These are phyloP conservation scores for Cactoblastis cactorum DNA, from an alignment of 2,888 invertebrate species.

Conservation along the genomic window DNA sequence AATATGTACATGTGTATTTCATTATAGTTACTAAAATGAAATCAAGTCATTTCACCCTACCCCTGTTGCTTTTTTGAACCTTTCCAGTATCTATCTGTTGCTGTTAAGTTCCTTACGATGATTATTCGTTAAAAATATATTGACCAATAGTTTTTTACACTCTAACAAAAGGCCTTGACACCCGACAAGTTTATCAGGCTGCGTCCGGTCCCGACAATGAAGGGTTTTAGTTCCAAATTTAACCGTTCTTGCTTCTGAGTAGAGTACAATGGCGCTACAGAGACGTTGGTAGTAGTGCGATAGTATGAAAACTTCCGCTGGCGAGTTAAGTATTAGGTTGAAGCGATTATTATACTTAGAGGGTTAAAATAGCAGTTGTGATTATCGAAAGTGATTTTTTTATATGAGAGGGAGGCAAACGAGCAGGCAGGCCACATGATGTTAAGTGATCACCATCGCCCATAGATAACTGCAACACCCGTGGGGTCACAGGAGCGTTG, in stretches of 20 bases:
- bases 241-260: neutral
- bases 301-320: neutral
- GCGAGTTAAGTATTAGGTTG: neutral
- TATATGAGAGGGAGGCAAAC: neutral
- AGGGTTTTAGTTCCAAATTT: slow-evolving; percentile 1
- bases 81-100: too few species aligned
- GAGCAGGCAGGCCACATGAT: too few species aligned
- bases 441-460: too few species aligned
- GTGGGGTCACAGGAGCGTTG: too few species aligned
- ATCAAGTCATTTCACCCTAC: too few species aligned
- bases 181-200: neutral
- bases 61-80: too few species aligned
- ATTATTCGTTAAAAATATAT: neutral
- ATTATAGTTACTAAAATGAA: too few species aligned
- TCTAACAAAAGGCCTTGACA: slow-evolving; percentile 1
- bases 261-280: neutral
- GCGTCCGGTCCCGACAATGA: slow-evolving; percentile 4
- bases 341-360: neutral
- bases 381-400: too few species aligned
- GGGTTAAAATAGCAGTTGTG: too few species aligned
- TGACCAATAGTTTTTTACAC: neutral
- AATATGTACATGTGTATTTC: too few species aligned
- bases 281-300: neutral
- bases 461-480: too few species aligned
- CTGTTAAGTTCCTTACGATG: too few species aligned